Percentiles rank a stretch among this genome's conserved stretches.
Evolutionary conservation across 1,140 invertebrate genomes (phyloP).

Genomic region (Drosophila grimshawi): DNA sequence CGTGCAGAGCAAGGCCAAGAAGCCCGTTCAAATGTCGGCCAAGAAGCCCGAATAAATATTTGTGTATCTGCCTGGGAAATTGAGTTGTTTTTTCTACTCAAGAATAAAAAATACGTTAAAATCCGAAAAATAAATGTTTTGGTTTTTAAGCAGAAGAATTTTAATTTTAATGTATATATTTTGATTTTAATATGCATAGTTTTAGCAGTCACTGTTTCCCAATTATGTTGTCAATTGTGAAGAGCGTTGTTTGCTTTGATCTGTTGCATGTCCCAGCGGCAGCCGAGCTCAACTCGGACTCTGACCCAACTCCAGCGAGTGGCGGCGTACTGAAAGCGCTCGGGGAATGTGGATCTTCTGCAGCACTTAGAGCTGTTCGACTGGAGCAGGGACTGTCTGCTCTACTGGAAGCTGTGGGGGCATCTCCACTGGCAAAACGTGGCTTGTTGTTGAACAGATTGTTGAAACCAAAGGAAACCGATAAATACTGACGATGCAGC

Average conservation of each 20-base stretch:
- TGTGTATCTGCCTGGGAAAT: conserved; percentile 48
- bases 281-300: conserved; percentile 37
- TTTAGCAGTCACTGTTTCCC: conserved; percentile 52
- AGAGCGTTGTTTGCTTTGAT: conserved; percentile 63
- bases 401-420: not conserved
- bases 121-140: conserved; percentile 34
- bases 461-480: conserved; percentile 79
- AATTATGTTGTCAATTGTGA: conserved; percentile 74
- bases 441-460: conserved; percentile 67
- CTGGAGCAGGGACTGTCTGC: conserved; percentile 57
- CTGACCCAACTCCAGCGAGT: conserved; percentile 39
- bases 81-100: conserved; percentile 76
- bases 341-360: conserved; percentile 69
- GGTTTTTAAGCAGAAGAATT: conserved; percentile 24
- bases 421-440: conserved; percentile 6
- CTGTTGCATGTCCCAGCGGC: conserved; percentile 31
- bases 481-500: conserved; percentile 79
- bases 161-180: conserved; percentile 18
- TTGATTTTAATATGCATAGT: conserved; percentile 2
- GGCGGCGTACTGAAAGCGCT: conserved; percentile 56
- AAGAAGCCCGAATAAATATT: conserved; percentile 83
- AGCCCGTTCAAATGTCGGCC: conserved; percentile 90
- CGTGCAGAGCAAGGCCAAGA: conserved; percentile 91
- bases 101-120: conserved; percentile 76
- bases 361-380: conserved; percentile 16